Evolutionary conservation across 1,140 invertebrate genomes (phyloP), one percentile per base, ranked within the genome.

Genomic region (Drosophila sturtevanti): DNA sequence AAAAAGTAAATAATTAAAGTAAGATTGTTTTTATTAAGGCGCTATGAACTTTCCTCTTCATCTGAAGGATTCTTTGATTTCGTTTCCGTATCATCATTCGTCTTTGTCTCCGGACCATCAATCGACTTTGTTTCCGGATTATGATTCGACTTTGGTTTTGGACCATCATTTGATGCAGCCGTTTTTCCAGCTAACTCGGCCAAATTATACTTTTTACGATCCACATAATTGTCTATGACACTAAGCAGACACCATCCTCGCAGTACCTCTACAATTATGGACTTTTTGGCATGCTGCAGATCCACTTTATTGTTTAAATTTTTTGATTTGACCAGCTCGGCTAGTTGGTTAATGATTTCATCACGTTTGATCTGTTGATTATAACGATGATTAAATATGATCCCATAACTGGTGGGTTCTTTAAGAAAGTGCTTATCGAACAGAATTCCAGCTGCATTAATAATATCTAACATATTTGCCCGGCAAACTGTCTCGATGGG

Each of bases 401-500:
- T 95, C 37, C 94, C 94, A 93, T 95, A 98, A 22, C 95, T 96
- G 68, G 94, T 95, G 16, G 94, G 92, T 61, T 95, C 94, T 62
- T 95, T 93, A 6, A 94, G 92, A 90, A 98, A 97, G 90, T 96
- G 94, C 79, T 95, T 95, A 63, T 96, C 94, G 76, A 97, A 94
- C 12, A 98, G 86, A 56, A 90, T 82, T 51, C 94, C 94, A 7
- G 95, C 95, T n/a, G 94, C 93, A 37, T 92, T 91, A 66, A 93
- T 94, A 10, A 98, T 96, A 59, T 97, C 95, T 37, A 94, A 93
- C 54, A 96, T 90, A 72, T 95, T 95, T 10, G 96, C 96, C 90
- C 95, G 96, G 79, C 97, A 98, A 7, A 95, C 95, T 0, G 94
- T 91, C 93, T 96, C 95, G 62, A 98, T 94, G 4, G 97, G 97